Conservation (phyloP, 2,888 invertebrate genomes). For the Rhingia rostrata region DNA sequence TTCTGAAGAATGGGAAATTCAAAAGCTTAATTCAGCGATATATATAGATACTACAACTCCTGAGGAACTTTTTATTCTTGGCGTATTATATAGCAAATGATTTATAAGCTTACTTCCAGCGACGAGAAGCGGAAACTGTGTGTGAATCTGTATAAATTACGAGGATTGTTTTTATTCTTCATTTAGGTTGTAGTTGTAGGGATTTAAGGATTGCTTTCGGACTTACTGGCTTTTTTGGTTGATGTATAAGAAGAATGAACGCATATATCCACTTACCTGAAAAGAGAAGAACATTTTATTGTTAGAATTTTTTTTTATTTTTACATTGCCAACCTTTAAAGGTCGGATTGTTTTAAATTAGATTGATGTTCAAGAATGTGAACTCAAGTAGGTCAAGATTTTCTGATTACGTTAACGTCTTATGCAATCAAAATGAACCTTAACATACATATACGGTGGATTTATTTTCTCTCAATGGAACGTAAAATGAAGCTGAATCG, state of each 20-base stretch:
- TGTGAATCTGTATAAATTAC: conserved; percentile 55
- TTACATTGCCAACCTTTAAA: conserved; percentile 29
- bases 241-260: conserved; percentile 33
- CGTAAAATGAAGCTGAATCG: neutral
- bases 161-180: conserved; percentile 22
- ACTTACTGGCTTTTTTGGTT: conserved; percentile 41
- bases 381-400: conserved; percentile 42
- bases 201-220: neutral
- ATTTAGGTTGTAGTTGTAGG: conserved; percentile 39
- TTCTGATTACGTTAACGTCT: conserved; percentile 25
- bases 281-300: conserved; percentile 28
- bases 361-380: conserved; percentile 11
- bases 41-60: conserved; percentile 6
- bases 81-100: conserved; percentile 67
- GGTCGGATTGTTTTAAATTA: conserved; percentile 7
- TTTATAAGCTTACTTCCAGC: conserved; percentile 53
- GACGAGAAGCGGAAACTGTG: conserved; percentile 48
- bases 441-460: conserved; percentile 7
- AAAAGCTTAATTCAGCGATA: conserved; percentile 46
- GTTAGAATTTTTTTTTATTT: conserved; percentile 28
- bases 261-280: conserved; percentile 55
- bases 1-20: conserved; percentile 43
- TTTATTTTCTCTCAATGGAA: conserved; percentile 1
- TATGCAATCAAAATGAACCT: conserved; percentile 43
- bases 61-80: neutral